Percentiles rank a stretch among this genome's conserved stretches.
Evolutionary conservation across 2,888 invertebrate genomes (phyloP).

Genomic region (Euclidia mi): DNA sequence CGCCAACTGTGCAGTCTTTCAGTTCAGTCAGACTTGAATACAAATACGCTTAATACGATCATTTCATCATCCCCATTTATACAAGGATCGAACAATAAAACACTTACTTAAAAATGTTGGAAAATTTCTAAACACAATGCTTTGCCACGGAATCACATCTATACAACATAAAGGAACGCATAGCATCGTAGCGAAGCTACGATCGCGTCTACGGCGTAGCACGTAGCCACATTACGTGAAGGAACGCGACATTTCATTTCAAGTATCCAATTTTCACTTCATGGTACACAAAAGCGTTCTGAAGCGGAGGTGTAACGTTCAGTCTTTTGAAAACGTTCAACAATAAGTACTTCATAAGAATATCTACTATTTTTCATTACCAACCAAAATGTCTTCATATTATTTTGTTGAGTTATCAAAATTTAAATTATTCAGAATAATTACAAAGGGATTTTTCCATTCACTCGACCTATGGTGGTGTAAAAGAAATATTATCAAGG

Average conservation of each 20-base stretch:
- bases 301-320: slow-evolving; percentile 37
- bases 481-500: too few relatives aligned
- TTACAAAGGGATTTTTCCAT: too few relatives aligned
- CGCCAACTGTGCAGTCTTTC: too few relatives aligned
- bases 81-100: too few relatives aligned
- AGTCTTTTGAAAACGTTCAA: slow-evolving; percentile 44
- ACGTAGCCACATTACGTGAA: slow-evolving; percentile 46
- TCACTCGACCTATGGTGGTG: too few relatives aligned
- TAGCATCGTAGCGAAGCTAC: slow-evolving; percentile 33
- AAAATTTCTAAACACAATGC: background rate
- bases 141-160: background rate
- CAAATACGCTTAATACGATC: too few relatives aligned
- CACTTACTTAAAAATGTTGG: too few relatives aligned
- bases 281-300: slow-evolving; percentile 42
- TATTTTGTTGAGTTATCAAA: background rate
- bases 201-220: slow-evolving; percentile 53
- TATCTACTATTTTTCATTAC: slow-evolving; percentile 30
- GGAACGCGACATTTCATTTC: slow-evolving; percentile 44
- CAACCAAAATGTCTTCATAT: slow-evolving; percentile 15
- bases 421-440: background rate
- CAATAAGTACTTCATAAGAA: slow-evolving; percentile 31
- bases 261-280: slow-evolving; percentile 55
- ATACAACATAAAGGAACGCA: slow-evolving; percentile 11
- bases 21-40: too few relatives aligned
- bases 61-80: too few relatives aligned